A percentile compares a stretch with the other conserved stretches of the same genome.
phyloP scores from a whole-genome alignment of 2,888 invertebrate genomes.

The Acanthococcus lagerstroemiae region DNA sequence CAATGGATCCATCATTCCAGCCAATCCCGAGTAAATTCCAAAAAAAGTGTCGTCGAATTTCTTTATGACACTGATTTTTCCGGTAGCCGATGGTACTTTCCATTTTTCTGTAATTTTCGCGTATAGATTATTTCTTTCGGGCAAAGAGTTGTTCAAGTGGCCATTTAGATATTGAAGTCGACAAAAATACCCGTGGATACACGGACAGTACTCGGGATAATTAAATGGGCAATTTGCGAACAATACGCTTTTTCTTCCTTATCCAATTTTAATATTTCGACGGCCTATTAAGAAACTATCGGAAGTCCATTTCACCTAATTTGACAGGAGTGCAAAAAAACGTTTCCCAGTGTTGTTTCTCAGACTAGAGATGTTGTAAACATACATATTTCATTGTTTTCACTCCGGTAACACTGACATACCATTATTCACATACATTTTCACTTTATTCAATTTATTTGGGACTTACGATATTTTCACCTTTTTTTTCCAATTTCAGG shows the following conservation, averaged over 20 bases:
- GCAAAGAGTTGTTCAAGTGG: too few relatives aligned
- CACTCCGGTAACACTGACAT: background rate
- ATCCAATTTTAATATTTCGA: too few relatives aligned
- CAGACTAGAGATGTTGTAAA: background rate
- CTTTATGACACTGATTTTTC: conserved; percentile 41
- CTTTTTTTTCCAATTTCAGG: background rate
- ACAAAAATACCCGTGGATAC: background rate
- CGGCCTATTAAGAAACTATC: background rate
- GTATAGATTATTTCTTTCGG: too few relatives aligned
- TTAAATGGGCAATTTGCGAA: background rate
- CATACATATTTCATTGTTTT: background rate
- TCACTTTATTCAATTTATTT: background rate
- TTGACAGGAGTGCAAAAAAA: background rate
- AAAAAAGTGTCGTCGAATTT: conserved; percentile 45
- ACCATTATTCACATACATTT: background rate
- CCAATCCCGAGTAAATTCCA: conserved; percentile 45
- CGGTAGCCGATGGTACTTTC: conserved; percentile 40
- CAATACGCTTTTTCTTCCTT: too few relatives aligned
- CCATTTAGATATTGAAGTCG: background rate
- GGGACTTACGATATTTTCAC: background rate
- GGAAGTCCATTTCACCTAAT: background rate
- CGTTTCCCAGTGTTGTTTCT: background rate
- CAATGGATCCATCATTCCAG: conserved; percentile 45
- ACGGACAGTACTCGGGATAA: background rate
- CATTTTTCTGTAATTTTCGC: conserved; percentile 38